phyloP scores from a whole-genome alignment of 2,797 vertebrate species.

The Austrolebias charrua region DNA sequence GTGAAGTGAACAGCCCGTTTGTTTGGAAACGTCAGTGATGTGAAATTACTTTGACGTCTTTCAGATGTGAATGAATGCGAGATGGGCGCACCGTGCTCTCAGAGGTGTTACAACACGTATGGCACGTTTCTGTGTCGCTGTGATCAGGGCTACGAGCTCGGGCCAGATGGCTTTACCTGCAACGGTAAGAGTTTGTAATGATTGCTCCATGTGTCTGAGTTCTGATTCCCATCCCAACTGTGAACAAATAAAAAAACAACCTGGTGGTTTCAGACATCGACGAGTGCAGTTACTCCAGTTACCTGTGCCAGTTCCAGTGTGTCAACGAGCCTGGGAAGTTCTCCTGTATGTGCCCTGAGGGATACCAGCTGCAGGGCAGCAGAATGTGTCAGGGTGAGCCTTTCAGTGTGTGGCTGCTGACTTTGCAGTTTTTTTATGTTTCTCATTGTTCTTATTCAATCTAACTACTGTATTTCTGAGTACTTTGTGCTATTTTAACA shows the following conservation, averaged over 20 bases:
- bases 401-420: not conserved
- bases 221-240: not conserved
- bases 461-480: too few relatives aligned
- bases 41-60: conserved; percentile 12
- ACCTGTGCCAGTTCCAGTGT: conserved; percentile 90
- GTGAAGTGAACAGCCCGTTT: too few relatives aligned
- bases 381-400: conserved; percentile 88
- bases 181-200: conserved; percentile 77
- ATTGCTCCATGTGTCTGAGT: not conserved
- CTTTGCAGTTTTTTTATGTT: too few relatives aligned
- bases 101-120: conserved; percentile 92
- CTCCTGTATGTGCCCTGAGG: conserved; percentile 89
- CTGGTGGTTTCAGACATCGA: conserved; percentile 83
- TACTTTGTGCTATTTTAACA: not conserved
- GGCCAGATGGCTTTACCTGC: conserved; percentile 84
- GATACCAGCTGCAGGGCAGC: conserved; percentile 88
- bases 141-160: conserved; percentile 89
- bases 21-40: not conserved
- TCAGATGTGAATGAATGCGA: conserved; percentile 92
- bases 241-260: conserved; percentile 9
- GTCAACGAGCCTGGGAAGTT: conserved; percentile 89
- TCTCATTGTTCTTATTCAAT: too few relatives aligned
- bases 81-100: conserved; percentile 91
- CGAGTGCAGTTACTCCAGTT: conserved; percentile 91
- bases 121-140: conserved; percentile 93